Base-by-base conservation (phyloP, 2,797 vertebrate genomes). In the Xiphophorus birchmanni region DNA sequence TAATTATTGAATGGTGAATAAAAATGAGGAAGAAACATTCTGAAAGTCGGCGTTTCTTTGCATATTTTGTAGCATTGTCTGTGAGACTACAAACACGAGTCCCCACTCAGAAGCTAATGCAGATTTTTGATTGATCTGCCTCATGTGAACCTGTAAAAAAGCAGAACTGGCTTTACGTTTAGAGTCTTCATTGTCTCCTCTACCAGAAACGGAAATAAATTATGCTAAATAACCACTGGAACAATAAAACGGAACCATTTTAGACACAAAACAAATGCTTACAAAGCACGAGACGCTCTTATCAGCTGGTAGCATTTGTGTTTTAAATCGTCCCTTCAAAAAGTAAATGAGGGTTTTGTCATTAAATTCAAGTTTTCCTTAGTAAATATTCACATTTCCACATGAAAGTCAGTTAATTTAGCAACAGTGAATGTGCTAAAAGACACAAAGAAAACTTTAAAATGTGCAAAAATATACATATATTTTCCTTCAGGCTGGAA, bases 401-500 rank as follows among this genome's bases (percentile, higher is more conserved):
- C 35, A 23, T 40, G 37, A 8, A 12, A 69, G 11, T 21, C 8
- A 21, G 7, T 40, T 9, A 37, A 67, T 42, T 11, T 67, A 40
- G 4, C 8, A 23, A 37, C 40, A 11, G 42, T 23, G 13, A 42
- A 40, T 9, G 3, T 44, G 40, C 37, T 42, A 26, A 8, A 44
- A 44, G 5, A 40, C 17, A 7, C 10, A n/a, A 29, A 71, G 40
- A 72, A 45, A 71, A 12, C 23, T 44, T 44, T 15, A 6, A 44
- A 13, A 26, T 2, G 5, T 32, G 7, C 35, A 60, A 5, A 32
- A 32, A 26, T 11, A 23, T 5, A 0, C 6, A 9, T 18, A 18
- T 65, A 1, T 45, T 71, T 71, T 44, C 67, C 69, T 9, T 8
- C 69, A 29, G 42, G 26, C 42, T 45, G 65, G 12, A 5, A 42